Percentiles rank a stretch among this genome's conserved stretches.
Evolutionary conservation across 2,797 vertebrate genomes (phyloP).

Genomic region (Myotis daubentonii): DNA sequence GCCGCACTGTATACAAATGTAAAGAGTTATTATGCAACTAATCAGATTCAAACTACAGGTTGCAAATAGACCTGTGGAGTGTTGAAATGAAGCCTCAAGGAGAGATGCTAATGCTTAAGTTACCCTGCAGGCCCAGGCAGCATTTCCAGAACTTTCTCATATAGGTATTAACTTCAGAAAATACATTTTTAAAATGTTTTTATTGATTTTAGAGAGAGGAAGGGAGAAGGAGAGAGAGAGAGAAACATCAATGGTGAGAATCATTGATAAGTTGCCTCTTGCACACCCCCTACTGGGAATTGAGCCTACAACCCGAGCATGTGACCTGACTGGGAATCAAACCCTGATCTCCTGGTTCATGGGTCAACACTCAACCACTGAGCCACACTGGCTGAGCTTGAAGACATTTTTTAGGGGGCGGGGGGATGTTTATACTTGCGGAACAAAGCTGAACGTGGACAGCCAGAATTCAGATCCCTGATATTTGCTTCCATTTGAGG

Average conservation of each 20-base stretch:
- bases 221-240: too few species aligned
- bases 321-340: too few species aligned
- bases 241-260: too few species aligned
- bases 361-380: too few species aligned
- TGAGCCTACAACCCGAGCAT: too few species aligned
- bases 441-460: neutral
- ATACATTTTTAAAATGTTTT: neutral
- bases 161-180: constrained; percentile 48
- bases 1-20: constrained; percentile 14
- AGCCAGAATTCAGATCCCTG: neutral
- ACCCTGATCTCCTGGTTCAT: too few species aligned
- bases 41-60: constrained; percentile 53
- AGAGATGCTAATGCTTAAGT: constrained; percentile 38
- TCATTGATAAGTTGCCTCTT: too few species aligned
- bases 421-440: neutral
- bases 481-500: neutral
- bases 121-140: neutral
- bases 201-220: too few species aligned
- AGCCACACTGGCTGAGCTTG: neutral
- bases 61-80: constrained; percentile 36
- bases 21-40: constrained; percentile 56
- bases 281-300: too few species aligned
- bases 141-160: constrained; percentile 44
- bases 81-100: constrained; percentile 46
- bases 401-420: neutral